These are phyloP conservation scores for Neolamprologus multifasciatus DNA, from an alignment of 2,797 vertebrate species.

Conservation along the genomic window DNA sequence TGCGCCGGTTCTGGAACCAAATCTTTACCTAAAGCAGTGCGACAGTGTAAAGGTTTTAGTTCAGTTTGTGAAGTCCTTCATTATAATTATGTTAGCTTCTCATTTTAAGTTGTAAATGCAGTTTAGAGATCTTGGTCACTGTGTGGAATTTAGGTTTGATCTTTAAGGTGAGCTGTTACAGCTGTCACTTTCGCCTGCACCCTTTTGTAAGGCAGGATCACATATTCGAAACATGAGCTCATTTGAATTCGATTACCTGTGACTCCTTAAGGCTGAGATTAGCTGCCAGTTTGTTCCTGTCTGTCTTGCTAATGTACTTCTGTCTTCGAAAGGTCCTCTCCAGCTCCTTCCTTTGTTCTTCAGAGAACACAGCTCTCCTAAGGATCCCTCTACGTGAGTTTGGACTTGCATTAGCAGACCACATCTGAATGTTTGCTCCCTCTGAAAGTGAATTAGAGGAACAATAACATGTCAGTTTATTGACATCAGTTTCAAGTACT, in stretches of 20 bases:
- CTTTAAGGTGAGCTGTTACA: neutral
- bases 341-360: conserved; percentile 93
- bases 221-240: neutral
- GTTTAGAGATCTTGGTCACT: neutral
- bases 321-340: conserved; percentile 95
- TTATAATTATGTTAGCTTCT: neutral
- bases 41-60: neutral
- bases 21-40: conserved; percentile 86
- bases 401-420: conserved; percentile 80
- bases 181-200: neutral
- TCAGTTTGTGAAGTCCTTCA: neutral
- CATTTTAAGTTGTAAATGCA: neutral
- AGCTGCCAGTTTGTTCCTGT: conserved; percentile 89
- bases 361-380: conserved; percentile 94
- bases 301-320: conserved; percentile 97
- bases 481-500: neutral
- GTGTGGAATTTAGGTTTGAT: neutral
- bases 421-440: conserved; percentile 69
- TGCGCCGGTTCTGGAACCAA: conserved; percentile 98
- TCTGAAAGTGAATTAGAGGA: conserved; percentile 42
- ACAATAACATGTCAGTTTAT: neutral
- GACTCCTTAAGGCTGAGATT: conserved; percentile 92
- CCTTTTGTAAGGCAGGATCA: neutral
- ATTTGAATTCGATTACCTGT: conserved; percentile 77
- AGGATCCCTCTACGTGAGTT: conserved; percentile 89